A percentile compares a stretch with the other conserved stretches of the same genome.
Conservation (phyloP, 1,140 invertebrate genomes). For the Gonatopus flavifemur region DNA sequence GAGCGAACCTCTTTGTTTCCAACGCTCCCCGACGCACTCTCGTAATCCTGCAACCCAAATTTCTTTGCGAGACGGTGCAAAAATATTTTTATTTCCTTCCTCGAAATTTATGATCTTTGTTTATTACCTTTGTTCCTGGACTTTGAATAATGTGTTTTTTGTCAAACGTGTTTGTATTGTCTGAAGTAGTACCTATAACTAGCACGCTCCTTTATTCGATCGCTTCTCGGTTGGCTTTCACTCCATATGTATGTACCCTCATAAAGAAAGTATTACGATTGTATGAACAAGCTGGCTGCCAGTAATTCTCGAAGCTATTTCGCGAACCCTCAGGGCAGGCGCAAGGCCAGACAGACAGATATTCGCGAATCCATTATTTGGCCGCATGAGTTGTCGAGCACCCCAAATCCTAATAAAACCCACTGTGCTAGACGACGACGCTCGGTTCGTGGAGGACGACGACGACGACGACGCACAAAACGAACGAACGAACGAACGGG, state of each 20-base stretch:
- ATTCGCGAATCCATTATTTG: conserved; percentile 32
- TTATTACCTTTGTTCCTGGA: too few species aligned
- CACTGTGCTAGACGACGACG: conserved; percentile 1
- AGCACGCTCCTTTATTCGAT: too few species aligned
- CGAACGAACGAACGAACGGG: not conserved
- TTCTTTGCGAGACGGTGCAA: too few species aligned
- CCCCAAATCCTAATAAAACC: conserved; percentile 36
- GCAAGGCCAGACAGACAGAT: conserved; percentile 23
- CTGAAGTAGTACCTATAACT: too few species aligned
- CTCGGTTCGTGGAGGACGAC: conserved; percentile 14
- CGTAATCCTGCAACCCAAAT: too few species aligned
- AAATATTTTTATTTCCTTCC: too few species aligned
- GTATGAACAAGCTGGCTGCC: not conserved
- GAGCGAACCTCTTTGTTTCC: not conserved
- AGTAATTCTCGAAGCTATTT: conserved; percentile 6
- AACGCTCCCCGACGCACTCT: not conserved
- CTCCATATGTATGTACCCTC: too few species aligned
- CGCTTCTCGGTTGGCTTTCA: too few species aligned
- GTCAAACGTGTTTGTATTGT: too few species aligned
- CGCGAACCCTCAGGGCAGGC: conserved; percentile 22
- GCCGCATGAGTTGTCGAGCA: conserved; percentile 19
- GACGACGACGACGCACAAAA: not conserved
- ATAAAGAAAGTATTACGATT: too few species aligned
- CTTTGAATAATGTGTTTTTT: too few species aligned
- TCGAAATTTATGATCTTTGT: too few species aligned